A percentile compares a stretch with the other conserved stretches of the same genome.
Conservation (phyloP, 2,888 invertebrate species). For the Drosophila rubida region DNA sequence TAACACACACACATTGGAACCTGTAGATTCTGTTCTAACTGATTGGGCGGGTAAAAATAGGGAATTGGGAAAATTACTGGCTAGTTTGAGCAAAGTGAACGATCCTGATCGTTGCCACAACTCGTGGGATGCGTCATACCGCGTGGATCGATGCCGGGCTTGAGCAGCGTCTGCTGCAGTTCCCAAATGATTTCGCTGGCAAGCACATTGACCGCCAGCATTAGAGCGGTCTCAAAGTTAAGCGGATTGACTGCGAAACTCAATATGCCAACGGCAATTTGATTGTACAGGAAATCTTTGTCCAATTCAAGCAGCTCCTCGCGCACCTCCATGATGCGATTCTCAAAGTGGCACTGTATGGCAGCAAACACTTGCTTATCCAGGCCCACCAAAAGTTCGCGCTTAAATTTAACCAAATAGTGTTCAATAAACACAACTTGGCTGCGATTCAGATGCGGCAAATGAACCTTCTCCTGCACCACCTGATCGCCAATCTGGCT, state of each 20-base stretch:
- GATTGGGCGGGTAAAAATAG: conserved; percentile 1
- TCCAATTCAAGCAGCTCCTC: conserved; percentile 78
- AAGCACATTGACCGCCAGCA: conserved; percentile 76
- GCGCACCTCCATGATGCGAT: conserved; percentile 77
- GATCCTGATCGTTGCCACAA: conserved; percentile 66
- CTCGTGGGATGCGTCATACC: conserved; percentile 59
- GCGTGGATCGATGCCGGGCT: conserved; percentile 65
- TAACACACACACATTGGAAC: conserved; percentile 18
- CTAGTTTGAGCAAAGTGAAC: conserved; percentile 50
- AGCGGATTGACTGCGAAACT: conserved; percentile 78
- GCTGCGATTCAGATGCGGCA: conserved; percentile 66
- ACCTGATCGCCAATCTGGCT: conserved; percentile 69
- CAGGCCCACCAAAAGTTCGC: conserved; percentile 80
- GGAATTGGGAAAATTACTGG: conserved; percentile 6
- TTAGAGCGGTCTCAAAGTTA: conserved; percentile 77
- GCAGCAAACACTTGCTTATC: conserved; percentile 81
- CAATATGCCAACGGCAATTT: conserved; percentile 80
- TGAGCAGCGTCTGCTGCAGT: conserved; percentile 77
- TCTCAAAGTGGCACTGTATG: conserved; percentile 80
- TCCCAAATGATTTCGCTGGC: conserved; percentile 81
- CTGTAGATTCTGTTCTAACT: conserved; percentile 40
- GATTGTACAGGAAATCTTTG: conserved; percentile 74
- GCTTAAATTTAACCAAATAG: conserved; percentile 82
- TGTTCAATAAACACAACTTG: conserved; percentile 83
- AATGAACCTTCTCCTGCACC: conserved; percentile 53